A percentile compares a stretch with the other conserved stretches of the same genome.
Conservation (phyloP, 35 echinoderm and acorn worm species). For the Amphiura filiformis region DNA sequence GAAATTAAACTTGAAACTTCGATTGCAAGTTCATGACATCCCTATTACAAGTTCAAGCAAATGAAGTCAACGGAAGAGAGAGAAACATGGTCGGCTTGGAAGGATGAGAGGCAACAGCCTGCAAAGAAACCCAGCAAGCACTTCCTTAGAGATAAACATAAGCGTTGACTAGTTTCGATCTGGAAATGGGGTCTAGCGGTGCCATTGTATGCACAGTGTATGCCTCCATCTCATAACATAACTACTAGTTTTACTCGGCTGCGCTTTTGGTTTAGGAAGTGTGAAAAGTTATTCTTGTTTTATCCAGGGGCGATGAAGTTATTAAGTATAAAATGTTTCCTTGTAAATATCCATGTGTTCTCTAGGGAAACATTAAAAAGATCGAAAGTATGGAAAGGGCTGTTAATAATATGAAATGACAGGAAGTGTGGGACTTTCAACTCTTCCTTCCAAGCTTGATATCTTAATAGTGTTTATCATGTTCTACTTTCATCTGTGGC, state of each 20-base stretch:
- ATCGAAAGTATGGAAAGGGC: too few relatives aligned
- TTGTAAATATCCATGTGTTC: background rate
- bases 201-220: background rate
- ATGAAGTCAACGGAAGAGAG: background rate
- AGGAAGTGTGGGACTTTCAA: too few relatives aligned
- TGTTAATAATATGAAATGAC: too few relatives aligned
- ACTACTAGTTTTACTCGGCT: background rate
- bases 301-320: background rate
- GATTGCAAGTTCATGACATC: background rate
- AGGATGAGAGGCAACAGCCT: background rate
- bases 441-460: too few relatives aligned
- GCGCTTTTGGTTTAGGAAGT: slow-evolving; percentile 2
- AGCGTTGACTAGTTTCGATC: background rate
- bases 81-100: background rate
- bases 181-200: background rate
- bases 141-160: background rate
- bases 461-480: too few relatives aligned
- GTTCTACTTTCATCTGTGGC: too few relatives aligned
- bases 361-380: background rate
- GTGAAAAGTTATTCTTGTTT: background rate
- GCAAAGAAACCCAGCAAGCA: background rate
- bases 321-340: background rate
- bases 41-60: background rate
- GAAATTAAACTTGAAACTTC: background rate
- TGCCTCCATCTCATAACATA: background rate